Evolutionary conservation across 2,113 vertebrate species (phyloP).

Genomic region (Isichthys henryi): DNA sequence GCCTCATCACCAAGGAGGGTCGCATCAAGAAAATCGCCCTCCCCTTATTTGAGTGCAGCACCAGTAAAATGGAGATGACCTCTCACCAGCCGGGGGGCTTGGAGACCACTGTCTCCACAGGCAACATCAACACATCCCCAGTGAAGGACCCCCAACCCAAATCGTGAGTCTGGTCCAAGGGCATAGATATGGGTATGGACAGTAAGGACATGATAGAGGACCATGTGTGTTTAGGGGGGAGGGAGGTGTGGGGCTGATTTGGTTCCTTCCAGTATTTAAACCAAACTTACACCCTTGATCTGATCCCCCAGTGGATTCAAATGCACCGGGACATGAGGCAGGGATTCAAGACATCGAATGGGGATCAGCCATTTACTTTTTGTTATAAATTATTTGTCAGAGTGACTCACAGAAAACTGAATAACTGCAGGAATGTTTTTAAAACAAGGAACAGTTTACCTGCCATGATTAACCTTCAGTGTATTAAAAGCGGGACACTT

Average conservation of each 20-base stretch:
- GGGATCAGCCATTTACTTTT: background rate
- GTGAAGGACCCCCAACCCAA: slow-evolving; percentile 56
- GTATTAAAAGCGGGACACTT: background rate
- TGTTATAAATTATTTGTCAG: background rate
- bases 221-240: background rate
- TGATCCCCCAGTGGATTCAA: background rate
- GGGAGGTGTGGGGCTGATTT: background rate
- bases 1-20: slow-evolving; percentile 48
- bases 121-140: slow-evolving; percentile 57
- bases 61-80: slow-evolving; percentile 59
- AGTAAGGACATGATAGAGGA: background rate
- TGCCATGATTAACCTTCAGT: background rate
- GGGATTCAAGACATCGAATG: background rate
- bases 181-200: background rate
- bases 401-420: background rate
- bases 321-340: background rate
- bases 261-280: background rate
- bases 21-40: slow-evolving; percentile 58
- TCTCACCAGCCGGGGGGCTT: slow-evolving; percentile 63
- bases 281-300: background rate
- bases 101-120: slow-evolving; percentile 63
- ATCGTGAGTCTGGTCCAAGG: slow-evolving; percentile 43
- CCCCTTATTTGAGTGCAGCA: slow-evolving; percentile 68
- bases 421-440: background rate
- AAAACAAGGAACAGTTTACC: background rate